A percentile compares a stretch with the other conserved stretches of the same genome.
These are phyloP conservation scores for Lathronympha strigana DNA, from an alignment of 2,888 invertebrate genomes.

Conservation along the genomic window DNA sequence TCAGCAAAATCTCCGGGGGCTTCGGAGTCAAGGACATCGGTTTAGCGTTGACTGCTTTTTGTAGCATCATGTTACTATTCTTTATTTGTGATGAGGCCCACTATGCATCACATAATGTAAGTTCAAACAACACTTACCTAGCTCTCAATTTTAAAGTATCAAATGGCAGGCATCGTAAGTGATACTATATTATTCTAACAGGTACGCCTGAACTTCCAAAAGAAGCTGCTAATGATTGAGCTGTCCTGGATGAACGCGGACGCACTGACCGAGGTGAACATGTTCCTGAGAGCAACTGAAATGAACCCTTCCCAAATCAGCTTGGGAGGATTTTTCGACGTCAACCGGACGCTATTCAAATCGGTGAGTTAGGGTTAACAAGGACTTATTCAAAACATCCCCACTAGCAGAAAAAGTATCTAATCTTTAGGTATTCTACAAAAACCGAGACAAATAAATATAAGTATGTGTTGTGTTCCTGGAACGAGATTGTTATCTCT, in stretches of 20 bases:
- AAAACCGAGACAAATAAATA: too few relatives aligned
- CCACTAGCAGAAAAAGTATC: neutral
- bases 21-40: conserved; percentile 90
- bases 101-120: conserved; percentile 88
- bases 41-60: conserved; percentile 86
- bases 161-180: too few relatives aligned
- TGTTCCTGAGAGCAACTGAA: conserved; percentile 90
- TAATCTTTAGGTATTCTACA: too few relatives aligned
- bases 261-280: conserved; percentile 90
- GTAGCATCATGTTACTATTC: conserved; percentile 87
- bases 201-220: conserved; percentile 89
- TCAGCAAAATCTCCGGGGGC: conserved; percentile 89
- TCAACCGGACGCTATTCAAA: conserved; percentile 89
- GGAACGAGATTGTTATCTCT: too few relatives aligned
- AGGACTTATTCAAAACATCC: neutral
- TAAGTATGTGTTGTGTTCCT: too few relatives aligned
- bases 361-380: conserved; percentile 76
- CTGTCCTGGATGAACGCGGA: conserved; percentile 91
- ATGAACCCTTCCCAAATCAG: conserved; percentile 91
- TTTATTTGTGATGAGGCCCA: conserved; percentile 90
- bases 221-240: conserved; percentile 89
- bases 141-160: too few relatives aligned
- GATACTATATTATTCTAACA: conserved; percentile 50
- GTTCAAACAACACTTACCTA: too few relatives aligned
- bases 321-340: conserved; percentile 89